phyloP scores from a whole-genome alignment of 2,797 vertebrate species.

The Gila robusta region DNA sequence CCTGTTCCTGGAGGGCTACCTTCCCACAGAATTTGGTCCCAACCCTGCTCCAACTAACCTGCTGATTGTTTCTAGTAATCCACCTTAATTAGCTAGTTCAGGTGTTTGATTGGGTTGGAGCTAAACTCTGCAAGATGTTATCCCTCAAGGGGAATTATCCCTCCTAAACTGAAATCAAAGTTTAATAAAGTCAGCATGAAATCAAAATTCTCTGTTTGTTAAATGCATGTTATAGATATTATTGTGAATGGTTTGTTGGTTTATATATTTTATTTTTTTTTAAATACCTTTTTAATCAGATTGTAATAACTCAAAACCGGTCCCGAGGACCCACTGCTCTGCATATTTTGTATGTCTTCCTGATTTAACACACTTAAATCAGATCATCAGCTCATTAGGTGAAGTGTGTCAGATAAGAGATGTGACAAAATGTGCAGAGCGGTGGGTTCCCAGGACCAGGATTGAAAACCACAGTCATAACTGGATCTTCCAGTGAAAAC shows the following conservation, averaged over 20 bases:
- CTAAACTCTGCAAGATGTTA: not conserved
- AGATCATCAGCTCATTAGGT: not conserved
- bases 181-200: not conserved
- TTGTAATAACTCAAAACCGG: not conserved
- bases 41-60: not conserved
- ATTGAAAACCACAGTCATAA: not conserved
- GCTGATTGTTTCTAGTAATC: not conserved
- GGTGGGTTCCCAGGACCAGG: not conserved
- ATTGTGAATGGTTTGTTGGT: not conserved
- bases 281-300: not conserved
- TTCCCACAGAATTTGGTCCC: no score
- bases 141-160: not conserved
- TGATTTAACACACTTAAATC: not conserved
- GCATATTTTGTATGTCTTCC: not conserved
- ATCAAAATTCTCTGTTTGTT: not conserved
- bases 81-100: not conserved
- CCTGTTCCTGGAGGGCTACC: no score
- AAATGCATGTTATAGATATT: not conserved
- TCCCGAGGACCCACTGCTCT: not conserved
- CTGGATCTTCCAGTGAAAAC: not conserved
- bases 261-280: no score
- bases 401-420: not conserved
- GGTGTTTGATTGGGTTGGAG: not conserved
- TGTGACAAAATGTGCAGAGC: not conserved
- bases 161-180: not conserved